Evolutionary conservation across 2,888 invertebrate genomes (phyloP).

Genomic region (Nasonia oneida): DNA sequence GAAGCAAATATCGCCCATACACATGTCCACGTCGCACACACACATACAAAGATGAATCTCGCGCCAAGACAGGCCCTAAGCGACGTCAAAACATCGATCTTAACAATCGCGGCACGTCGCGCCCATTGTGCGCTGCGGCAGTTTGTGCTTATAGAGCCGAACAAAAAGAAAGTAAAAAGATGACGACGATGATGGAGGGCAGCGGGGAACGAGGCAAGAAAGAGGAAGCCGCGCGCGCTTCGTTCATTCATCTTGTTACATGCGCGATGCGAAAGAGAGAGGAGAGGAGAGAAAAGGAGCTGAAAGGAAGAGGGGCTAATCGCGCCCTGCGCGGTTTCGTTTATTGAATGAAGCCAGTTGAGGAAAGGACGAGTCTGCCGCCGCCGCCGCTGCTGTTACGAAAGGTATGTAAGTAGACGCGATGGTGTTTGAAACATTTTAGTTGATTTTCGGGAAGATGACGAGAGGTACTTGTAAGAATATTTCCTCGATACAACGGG

Average conservation of each 20-base stretch:
- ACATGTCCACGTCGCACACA: not conserved
- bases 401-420: not conserved
- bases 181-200: conserved; percentile 14
- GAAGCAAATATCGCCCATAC: not conserved
- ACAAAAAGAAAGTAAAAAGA: conserved; percentile 1
- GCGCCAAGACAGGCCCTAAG: conserved; percentile 44
- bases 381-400: not conserved
- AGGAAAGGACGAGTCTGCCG: not conserved
- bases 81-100: conserved; percentile 55
- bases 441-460: not conserved
- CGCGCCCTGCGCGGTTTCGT: conserved; percentile 1
- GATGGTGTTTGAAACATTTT: not conserved
- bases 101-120: conserved; percentile 33
- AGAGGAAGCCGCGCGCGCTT: not conserved
- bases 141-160: not conserved
- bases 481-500: not conserved
- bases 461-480: no score
- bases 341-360: conserved; percentile 1
- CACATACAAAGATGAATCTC: conserved; percentile 17
- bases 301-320: conserved; percentile 23
- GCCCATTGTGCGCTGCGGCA: conserved; percentile 19
- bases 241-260: conserved; percentile 12
- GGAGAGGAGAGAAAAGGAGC: not conserved
- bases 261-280: not conserved
- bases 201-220: conserved; percentile 9